phyloP scores from a whole-genome alignment of 2,113 vertebrate species.

The Mustela lutreola region DNA sequence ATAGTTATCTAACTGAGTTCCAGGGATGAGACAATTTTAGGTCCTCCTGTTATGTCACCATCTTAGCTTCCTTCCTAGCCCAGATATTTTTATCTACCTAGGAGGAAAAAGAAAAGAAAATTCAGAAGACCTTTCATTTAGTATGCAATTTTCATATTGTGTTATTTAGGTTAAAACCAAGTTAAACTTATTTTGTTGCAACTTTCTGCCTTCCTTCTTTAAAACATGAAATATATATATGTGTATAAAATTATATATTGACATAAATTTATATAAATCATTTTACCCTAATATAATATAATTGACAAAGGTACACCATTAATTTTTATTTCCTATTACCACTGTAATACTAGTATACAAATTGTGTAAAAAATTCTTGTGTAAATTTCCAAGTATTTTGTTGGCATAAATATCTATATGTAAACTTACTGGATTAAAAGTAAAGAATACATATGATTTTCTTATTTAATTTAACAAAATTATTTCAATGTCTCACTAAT shows the following conservation, averaged over 20 bases:
- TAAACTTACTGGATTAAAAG: not conserved
- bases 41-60: not conserved
- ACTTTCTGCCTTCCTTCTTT: not conserved
- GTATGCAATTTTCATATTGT: not conserved
- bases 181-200: not conserved
- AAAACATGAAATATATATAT: not conserved
- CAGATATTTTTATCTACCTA: not conserved
- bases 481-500: not conserved
- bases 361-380: not conserved
- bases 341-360: not conserved
- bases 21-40: not conserved
- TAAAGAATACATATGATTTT: not conserved
- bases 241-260: not conserved
- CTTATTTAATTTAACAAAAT: not conserved
- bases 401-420: not conserved
- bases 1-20: not conserved
- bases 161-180: not conserved
- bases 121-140: not conserved
- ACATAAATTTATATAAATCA: not conserved
- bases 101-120: not conserved
- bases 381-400: not conserved
- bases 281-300: not conserved
- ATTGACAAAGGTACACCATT: not conserved
- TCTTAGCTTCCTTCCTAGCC: not conserved
- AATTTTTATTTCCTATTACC: slow-evolving; percentile 27